Evolutionary conservation across 2,888 invertebrate species (phyloP).

Genomic region (Meghimatium bilineatum): DNA sequence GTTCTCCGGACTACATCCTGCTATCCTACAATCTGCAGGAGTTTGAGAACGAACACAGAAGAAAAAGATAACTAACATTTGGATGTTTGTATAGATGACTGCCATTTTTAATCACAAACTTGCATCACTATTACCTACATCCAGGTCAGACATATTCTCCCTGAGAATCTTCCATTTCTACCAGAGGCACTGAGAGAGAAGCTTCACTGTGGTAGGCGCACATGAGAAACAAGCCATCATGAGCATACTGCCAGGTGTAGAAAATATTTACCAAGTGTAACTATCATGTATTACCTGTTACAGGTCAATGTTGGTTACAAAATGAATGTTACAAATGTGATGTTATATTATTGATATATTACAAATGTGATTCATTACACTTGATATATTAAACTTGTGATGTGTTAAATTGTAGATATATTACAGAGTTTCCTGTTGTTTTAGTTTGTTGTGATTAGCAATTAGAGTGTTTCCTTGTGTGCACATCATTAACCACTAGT

Average conservation of each 20-base stretch:
- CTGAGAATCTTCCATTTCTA: slow-evolving; percentile 24
- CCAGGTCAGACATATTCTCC: slow-evolving; percentile 4
- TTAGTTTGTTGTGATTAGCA: too few species aligned
- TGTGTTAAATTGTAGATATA: background rate
- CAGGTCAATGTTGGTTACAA: background rate
- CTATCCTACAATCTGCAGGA: too few species aligned
- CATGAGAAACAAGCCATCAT: background rate
- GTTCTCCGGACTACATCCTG: too few species aligned
- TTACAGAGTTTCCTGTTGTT: too few species aligned
- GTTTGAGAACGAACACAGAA: too few species aligned
- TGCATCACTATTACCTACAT: background rate
- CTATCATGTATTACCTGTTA: background rate
- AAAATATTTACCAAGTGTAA: background rate
- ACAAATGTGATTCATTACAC: background rate
- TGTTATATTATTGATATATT: background rate
- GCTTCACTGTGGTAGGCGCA: background rate
- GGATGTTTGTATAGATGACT: too few species aligned
- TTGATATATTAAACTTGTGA: background rate
- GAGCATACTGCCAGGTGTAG: background rate
- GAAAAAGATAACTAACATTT: too few species aligned
- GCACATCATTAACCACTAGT: too few species aligned
- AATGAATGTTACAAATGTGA: background rate
- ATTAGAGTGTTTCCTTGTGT: too few species aligned
- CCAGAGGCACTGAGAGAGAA: slow-evolving; percentile 13
- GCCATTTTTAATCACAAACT: too few species aligned